Conservation (phyloP, 2,797 vertebrate genomes). For the Moxostoma hubbsi region DNA sequence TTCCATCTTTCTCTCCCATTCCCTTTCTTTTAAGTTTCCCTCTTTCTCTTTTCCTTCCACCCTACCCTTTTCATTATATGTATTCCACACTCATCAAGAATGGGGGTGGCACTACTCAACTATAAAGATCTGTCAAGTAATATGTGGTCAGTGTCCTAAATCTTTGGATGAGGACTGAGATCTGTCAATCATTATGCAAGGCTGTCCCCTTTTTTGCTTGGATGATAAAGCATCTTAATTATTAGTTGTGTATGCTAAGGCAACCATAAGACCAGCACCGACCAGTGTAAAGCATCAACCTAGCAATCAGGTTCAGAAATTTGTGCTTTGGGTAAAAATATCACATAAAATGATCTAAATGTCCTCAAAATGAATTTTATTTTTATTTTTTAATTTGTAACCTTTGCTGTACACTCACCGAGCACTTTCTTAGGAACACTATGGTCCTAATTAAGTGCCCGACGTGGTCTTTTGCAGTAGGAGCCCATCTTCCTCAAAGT, state of each 20-base stretch:
- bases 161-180: neutral
- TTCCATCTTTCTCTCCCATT: constrained; percentile 11
- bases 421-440: too few relatives aligned
- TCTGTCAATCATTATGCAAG: neutral
- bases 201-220: neutral
- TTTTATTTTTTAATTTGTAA: too few relatives aligned
- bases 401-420: too few relatives aligned
- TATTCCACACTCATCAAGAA: constrained; percentile 7
- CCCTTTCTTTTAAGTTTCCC: constrained; percentile 26
- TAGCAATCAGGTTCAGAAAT: too few relatives aligned
- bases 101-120: constrained; percentile 1
- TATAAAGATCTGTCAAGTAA: constrained; percentile 14
- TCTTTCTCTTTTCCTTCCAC: neutral
- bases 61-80: neutral
- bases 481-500: too few relatives aligned
- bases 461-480: too few relatives aligned
- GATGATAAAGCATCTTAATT: neutral
- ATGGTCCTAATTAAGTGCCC: too few relatives aligned
- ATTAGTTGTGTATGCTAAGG: neutral
- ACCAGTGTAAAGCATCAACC: too few relatives aligned
- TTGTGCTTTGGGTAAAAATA: too few relatives aligned
- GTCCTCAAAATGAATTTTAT: too few relatives aligned
- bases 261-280: too few relatives aligned
- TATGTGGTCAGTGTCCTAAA: constrained; percentile 20
- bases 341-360: too few relatives aligned